Conservation (phyloP, 2,797 vertebrate species). For the Pogoniulus pusillus region DNA sequence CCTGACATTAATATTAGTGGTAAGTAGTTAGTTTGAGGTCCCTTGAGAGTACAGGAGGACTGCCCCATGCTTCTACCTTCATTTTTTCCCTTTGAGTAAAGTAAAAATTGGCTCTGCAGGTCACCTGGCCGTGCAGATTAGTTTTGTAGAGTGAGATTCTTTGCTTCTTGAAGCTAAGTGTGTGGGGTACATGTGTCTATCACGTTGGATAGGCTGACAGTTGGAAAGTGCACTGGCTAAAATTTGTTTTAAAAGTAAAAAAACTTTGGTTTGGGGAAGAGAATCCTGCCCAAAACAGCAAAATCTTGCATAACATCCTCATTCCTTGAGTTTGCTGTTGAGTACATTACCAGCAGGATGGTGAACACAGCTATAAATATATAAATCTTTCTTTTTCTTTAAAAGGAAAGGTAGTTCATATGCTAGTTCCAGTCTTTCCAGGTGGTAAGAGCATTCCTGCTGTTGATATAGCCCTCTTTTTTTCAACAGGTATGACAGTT, state of each 20-base stretch:
- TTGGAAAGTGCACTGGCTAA: background rate
- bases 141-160: background rate
- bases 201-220: background rate
- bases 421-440: slow-evolving; percentile 51
- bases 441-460: slow-evolving; percentile 59
- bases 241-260: background rate
- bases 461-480: slow-evolving; percentile 74
- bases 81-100: background rate
- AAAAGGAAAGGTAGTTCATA: background rate
- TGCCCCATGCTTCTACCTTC: background rate
- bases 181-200: background rate
- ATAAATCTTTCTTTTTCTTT: background rate
- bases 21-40: background rate
- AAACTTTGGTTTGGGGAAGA: slow-evolving; percentile 16
- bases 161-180: background rate
- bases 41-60: background rate
- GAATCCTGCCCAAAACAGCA: background rate
- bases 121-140: background rate
- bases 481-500: slow-evolving; percentile 74
- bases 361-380: background rate
- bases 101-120: background rate
- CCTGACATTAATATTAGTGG: background rate
- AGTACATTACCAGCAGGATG: slow-evolving; percentile 28
- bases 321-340: background rate
- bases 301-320: background rate